Evolutionary conservation across 2,888 invertebrate genomes (phyloP), one percentile per base, ranked within the genome.

Genomic region (Oxyteleia sp.): DNA sequence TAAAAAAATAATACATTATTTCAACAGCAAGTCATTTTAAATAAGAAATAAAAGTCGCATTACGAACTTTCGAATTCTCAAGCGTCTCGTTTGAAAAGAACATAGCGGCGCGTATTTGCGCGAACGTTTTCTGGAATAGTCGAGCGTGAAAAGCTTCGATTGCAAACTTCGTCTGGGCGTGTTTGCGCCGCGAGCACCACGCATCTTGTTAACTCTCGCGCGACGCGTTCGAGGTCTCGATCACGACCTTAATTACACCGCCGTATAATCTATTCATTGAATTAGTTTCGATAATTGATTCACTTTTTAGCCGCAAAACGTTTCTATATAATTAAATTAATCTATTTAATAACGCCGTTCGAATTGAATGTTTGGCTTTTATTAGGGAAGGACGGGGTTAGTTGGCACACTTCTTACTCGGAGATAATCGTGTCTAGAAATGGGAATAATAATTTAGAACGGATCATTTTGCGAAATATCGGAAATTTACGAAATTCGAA

Each of bases 1-100:
- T n/a, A 76, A 41, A 68, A 55, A 68, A 68, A 68, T 26, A 53
- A 43, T 68, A 68, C 53, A 29, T 68, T 41, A 66, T 66, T 41
- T 66, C 51, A 16, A 16, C 66, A 10, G 41, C 66, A 13, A 64
- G 49, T 64, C 41, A 26, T 51, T 66, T 66, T 66, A 53, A 51
- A 38, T 53, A 66, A 38, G 51, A 66, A 20, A 66, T 53, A 66
- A 53, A 66, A 53, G 66, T 41, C 51, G 66, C 66, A 41, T 38
- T 51, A 53, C 66, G 38, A 51, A 66, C 66, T 66, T 66, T 66
- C 41, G 15, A 66, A 51, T 51, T 66, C 51, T 66, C 66, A 23
- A 32, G 51, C 51, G 51, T 18, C 26, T 53, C 66, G 51, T 41
- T 66, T 35, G 5, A 35, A 35, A 35, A 35, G 11, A 10, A 35